These are phyloP conservation scores for Amphiprion clarkii DNA, from an alignment of 2,797 vertebrate genomes.

Conservation along the genomic window DNA sequence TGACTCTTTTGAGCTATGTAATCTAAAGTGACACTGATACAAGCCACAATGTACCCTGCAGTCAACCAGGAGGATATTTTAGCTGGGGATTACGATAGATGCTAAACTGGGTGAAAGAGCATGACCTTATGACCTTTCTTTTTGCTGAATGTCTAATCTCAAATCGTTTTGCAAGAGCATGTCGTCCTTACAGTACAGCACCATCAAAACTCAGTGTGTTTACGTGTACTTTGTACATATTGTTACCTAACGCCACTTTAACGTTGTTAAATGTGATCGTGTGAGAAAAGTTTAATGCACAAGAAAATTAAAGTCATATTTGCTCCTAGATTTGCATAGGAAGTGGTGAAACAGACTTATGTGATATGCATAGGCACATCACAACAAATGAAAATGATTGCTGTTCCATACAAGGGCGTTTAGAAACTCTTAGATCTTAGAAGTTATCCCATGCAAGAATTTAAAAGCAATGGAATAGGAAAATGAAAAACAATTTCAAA, in stretches of 20 bases:
- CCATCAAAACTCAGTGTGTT: slow-evolving; percentile 13
- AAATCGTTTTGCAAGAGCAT: slow-evolving; percentile 17
- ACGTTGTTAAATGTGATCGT: neutral
- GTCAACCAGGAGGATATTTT: slow-evolving; percentile 37
- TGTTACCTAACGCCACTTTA: neutral
- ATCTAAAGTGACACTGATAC: slow-evolving; percentile 15
- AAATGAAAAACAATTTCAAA: neutral
- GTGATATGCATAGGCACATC: neutral
- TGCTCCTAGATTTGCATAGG: neutral
- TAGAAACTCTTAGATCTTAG: neutral
- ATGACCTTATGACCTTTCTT: slow-evolving; percentile 46
- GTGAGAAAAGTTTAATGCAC: neutral
- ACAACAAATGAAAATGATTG: neutral
- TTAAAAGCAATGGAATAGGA: neutral
- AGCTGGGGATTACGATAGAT: slow-evolving; percentile 68
- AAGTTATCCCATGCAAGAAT: neutral
- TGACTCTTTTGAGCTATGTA: slow-evolving; percentile 12
- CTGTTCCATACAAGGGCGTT: neutral
- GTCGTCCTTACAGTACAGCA: slow-evolving; percentile 5
- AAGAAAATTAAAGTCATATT: slow-evolving; percentile 4
- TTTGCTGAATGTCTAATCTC: slow-evolving; percentile 54
- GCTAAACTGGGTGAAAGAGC: slow-evolving; percentile 66
- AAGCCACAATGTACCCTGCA: slow-evolving; percentile 12
- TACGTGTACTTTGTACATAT: neutral
- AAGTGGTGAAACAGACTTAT: slow-evolving; percentile 1